Evolutionary conservation across 2,113 vertebrate genomes (phyloP), one percentile per base, ranked within the genome.

Genomic region (Protobothrops flavoviridis): DNA sequence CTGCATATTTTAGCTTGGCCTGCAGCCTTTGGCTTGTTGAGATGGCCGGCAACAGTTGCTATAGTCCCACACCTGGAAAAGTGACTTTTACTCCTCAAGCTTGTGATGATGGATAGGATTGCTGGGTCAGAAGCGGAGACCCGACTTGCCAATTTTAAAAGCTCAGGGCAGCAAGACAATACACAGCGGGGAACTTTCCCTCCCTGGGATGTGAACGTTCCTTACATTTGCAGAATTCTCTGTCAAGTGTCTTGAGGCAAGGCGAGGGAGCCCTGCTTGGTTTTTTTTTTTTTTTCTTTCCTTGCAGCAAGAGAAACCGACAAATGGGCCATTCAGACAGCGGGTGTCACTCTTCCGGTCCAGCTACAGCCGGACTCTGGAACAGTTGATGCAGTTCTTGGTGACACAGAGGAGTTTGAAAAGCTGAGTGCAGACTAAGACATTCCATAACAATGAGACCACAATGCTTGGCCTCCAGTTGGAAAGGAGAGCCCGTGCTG

Each of bases 61-160:
- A 5, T 52, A 85, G 85, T 57, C 39, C 53, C 43, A 93, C 43
- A 93, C 69, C 87, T 89, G 74, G 55, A 90, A 90, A 88, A 86
- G 56, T 52, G 20, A 56, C n/a, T 61, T 90, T 29, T 85, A 23
- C 56, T 93, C 43, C 55, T 33, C 55, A 26, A 52, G 55, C 88
- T 59, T 90, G n/a, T 86, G 69, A 85, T 59, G 69, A 61, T 48
- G 43, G 53, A 81, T 59, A 59, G 55, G 17, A 21, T 21, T 90
- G 74, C 45, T 13, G 50, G 39, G 52, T 45, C 33, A 89, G 87
- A 53, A 39, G 50, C 81, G 87, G 61, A 74, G 61, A 56, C 6
- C 29, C 17, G 23, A 8, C 92, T 45, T 89, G 64, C 55, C 87
- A 89, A 43, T 43, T 48, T n/a, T 57, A 56, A 57, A 53, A 59